Evolutionary conservation across 2,113 vertebrate species (phyloP).

Genomic region (Sciurus niger): DNA sequence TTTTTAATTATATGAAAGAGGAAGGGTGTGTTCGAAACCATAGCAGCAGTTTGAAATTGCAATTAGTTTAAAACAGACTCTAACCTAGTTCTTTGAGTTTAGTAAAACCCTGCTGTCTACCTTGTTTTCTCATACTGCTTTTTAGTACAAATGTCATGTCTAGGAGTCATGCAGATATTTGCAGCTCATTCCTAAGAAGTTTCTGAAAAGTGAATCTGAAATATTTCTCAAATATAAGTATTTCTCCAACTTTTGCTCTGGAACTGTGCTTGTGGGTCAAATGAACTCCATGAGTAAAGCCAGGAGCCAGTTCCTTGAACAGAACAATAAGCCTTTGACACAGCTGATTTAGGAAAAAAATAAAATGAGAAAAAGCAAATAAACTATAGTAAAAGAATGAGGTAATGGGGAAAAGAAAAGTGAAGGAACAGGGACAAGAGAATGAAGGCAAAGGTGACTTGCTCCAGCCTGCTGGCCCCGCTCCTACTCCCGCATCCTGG

Average conservation of each 20-base stretch:
- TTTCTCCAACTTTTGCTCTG: background rate
- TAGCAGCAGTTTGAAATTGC: background rate
- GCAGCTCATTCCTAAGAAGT: background rate
- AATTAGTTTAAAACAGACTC: background rate
- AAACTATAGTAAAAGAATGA: background rate
- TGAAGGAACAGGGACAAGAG: background rate
- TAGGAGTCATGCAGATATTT: background rate
- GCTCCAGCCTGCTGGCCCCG: fast-evolving
- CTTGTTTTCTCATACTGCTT: background rate
- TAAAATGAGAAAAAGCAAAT: background rate
- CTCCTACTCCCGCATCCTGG: too few relatives aligned
- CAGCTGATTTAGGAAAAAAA: background rate
- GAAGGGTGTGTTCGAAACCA: background rate
- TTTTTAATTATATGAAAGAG: background rate
- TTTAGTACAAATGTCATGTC: background rate
- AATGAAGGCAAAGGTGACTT: background rate
- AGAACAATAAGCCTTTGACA: background rate
- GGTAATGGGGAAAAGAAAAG: background rate
- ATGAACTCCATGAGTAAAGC: background rate
- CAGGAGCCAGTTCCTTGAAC: background rate
- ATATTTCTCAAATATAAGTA: background rate
- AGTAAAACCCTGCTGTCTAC: background rate
- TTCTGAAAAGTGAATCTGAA: background rate
- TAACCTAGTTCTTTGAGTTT: background rate
- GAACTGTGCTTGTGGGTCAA: background rate